Base-by-base conservation (phyloP, 2,797 vertebrate genomes). In the Dendrocincla fuliginosa region DNA sequence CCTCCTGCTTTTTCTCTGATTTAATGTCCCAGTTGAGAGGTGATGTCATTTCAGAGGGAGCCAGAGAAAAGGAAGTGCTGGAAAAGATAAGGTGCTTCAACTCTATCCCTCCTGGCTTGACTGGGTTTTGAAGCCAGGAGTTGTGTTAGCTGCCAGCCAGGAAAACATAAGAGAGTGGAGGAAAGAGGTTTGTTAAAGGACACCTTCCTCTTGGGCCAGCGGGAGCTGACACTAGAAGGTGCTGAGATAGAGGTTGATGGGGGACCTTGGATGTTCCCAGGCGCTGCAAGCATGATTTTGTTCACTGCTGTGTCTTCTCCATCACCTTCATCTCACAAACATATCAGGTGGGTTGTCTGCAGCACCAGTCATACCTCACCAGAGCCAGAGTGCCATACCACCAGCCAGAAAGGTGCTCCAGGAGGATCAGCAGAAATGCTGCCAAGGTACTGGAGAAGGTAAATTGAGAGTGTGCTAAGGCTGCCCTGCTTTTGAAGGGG, bases 11-110 rank as follows among this genome's bases (percentile, higher is more conserved):
- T 98, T 96, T 83, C 97, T 91, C 93, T 96, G 98, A 96, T 98
- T 98, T 99, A 98, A 99, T 98, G 98, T 98, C 98, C 98, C 97
- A 97, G 90, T 98, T 98, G 98, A 98, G 98, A 98, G 97, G 98
- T 99, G 98, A 99, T 98, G 98, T 99, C 98, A 99, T 98, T 98
- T 98, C 85, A 57, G 76, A 98, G 98, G 98, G 98, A 98, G 98
- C 97, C 96, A 97, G 94, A 56, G 84, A 46, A 89, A 67, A 94
- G 89, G 94, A 95, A 88, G 73, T 91, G 60, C 78, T 94, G 28
- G 68, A 81, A 89, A 77, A 94, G 85, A 96, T 95, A 91, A 95
- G 94, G 71, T 92, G 56, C 64, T 91, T 96, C 94, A 96, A 89
- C 90, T 69, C 84, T 84, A 70, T 39, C 10, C 25, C 18, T 90